These are phyloP conservation scores for Nasonia vitripennis DNA, from an alignment of 1,140 invertebrate genomes.

Conservation along the genomic window DNA sequence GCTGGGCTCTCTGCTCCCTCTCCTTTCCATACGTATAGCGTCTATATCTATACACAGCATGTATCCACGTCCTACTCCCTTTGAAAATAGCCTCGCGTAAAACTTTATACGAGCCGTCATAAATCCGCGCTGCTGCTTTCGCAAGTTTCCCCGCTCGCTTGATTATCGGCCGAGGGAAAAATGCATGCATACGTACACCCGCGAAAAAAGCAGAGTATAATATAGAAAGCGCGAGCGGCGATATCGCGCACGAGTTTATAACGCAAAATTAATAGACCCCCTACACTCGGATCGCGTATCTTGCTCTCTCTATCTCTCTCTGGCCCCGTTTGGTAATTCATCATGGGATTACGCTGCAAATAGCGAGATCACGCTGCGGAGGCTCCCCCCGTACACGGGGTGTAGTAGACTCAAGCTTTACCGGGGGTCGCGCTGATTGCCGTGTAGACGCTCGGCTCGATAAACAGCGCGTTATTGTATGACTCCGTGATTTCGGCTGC, in stretches of 20 bases:
- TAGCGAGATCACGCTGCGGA: conserved; percentile 56
- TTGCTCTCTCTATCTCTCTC: not conserved
- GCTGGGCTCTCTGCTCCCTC: not conserved
- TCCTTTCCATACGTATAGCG: not conserved
- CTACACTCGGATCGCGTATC: conserved; percentile 46
- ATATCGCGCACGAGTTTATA: conserved; percentile 63
- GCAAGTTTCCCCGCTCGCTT: conserved; percentile 30
- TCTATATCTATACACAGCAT: not conserved
- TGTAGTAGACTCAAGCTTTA: not conserved
- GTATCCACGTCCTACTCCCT: conserved; percentile 4
- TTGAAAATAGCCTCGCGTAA: conserved; percentile 46
- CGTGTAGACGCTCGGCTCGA: conserved; percentile 14
- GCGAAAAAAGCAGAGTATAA: not conserved
- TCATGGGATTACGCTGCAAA: conserved; percentile 74
- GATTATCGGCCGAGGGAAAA: conserved; percentile 41
- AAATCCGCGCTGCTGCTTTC: conserved; percentile 42
- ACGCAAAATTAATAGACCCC: conserved; percentile 75
- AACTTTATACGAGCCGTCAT: conserved; percentile 50
- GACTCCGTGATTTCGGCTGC: conserved; percentile 26
- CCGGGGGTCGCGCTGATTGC: conserved; percentile 23
- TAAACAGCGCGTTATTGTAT: conserved; percentile 32
- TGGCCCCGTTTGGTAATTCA: conserved; percentile 66
- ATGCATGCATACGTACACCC: not conserved
- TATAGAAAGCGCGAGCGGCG: not conserved
- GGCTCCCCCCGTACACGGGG: not conserved